Evolutionary conservation across 2,888 invertebrate genomes (phyloP).

Genomic region (Pheosia tremula): DNA sequence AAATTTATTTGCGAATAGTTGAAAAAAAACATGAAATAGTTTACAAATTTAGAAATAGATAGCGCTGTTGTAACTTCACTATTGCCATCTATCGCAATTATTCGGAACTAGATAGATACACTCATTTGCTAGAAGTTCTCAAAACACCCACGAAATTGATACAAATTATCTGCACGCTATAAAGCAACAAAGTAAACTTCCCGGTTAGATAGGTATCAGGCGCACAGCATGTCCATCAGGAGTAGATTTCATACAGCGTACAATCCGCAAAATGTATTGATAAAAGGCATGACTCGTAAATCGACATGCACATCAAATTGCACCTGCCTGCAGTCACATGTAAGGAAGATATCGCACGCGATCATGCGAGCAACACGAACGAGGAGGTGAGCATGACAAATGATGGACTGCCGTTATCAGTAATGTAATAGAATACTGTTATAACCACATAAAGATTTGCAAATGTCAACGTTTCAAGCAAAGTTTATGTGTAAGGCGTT

Average conservation of each 20-base stretch:
- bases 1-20: too few species aligned
- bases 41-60: not conserved
- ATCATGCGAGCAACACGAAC: constrained; percentile 26
- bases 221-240: too few species aligned
- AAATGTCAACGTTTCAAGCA: not conserved
- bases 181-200: too few species aligned
- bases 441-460: constrained; percentile 8
- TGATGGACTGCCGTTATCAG: constrained; percentile 25
- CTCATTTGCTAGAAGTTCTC: not conserved
- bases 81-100: not conserved
- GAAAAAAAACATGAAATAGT: not conserved
- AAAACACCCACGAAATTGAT: not conserved
- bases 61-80: not conserved
- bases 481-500: too few species aligned
- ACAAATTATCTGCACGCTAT: too few species aligned
- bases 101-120: not conserved
- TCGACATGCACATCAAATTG: constrained; percentile 19
- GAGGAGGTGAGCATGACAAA: constrained; percentile 22
- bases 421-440: constrained; percentile 15
- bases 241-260: not conserved
- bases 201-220: too few species aligned
- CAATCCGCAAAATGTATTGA: constrained; percentile 10
- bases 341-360: constrained; percentile 26
- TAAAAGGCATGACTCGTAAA: constrained; percentile 17
- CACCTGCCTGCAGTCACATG: constrained; percentile 9